These are phyloP conservation scores for Xestia ashworthii DNA, from an alignment of 2,888 invertebrate genomes.

Conservation along the genomic window DNA sequence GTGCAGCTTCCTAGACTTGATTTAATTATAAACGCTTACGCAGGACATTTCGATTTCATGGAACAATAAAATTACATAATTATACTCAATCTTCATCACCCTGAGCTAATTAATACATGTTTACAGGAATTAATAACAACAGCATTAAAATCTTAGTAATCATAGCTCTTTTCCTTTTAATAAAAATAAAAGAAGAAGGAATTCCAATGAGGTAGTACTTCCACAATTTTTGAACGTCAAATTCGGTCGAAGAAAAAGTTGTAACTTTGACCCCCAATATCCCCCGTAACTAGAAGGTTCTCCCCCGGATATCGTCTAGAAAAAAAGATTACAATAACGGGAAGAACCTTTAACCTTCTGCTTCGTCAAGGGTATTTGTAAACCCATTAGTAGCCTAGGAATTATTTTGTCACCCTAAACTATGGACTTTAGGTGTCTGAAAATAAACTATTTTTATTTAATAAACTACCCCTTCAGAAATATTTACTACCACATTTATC, in stretches of 20 bases:
- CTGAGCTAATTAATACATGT: not conserved
- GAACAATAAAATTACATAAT: not conserved
- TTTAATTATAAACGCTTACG: not conserved
- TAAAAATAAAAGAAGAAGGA: too few species aligned
- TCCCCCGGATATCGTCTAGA: too few species aligned
- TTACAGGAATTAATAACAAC: not conserved
- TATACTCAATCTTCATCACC: not conserved
- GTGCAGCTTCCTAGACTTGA: not conserved
- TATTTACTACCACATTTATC: conserved; percentile 8
- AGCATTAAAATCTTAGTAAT: not conserved
- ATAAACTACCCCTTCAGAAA: not conserved
- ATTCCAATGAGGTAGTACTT: too few species aligned
- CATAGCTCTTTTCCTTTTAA: not conserved
- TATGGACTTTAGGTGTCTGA: too few species aligned
- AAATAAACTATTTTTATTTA: too few species aligned
- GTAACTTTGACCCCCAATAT: too few species aligned
- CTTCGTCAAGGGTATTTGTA: too few species aligned
- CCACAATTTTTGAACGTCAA: too few species aligned
- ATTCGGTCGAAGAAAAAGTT: too few species aligned
- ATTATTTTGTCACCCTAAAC: not conserved
- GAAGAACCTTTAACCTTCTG: too few species aligned
- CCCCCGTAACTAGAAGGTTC: too few species aligned
- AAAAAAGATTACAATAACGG: too few species aligned
- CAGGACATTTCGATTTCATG: not conserved
- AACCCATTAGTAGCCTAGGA: not conserved